These are phyloP conservation scores for Lasioglossum villosulum DNA, from an alignment of 2,888 invertebrate species.

Conservation along the genomic window DNA sequence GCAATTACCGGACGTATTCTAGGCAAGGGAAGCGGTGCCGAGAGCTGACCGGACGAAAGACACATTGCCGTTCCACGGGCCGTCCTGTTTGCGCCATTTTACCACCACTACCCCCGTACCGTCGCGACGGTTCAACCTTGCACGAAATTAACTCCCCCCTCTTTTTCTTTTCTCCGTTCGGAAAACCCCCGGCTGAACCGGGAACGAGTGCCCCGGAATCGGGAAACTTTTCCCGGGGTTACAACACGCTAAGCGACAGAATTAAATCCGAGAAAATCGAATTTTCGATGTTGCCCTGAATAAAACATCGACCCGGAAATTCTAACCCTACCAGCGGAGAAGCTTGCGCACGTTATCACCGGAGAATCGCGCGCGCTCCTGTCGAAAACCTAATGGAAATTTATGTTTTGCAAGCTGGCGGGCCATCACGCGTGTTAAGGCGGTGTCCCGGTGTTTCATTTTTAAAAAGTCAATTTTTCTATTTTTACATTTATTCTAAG, in stretches of 20 bases:
- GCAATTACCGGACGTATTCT: conserved; percentile 78
- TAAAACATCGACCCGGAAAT: conserved; percentile 10
- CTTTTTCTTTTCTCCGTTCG: conserved; percentile 25
- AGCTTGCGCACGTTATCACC: conserved; percentile 9
- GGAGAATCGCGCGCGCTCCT: background rate
- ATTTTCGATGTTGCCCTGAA: conserved; percentile 18
- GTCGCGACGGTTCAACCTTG: conserved; percentile 54
- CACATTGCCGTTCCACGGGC: conserved; percentile 64
- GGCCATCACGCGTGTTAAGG: background rate
- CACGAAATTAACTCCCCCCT: conserved; percentile 62
- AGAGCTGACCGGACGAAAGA: conserved; percentile 66
- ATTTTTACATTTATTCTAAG: background rate
- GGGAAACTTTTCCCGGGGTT: conserved; percentile 7
- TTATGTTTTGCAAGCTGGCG: background rate
- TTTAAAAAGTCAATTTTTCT: background rate
- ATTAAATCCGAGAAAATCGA: conserved; percentile 28
- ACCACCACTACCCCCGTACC: background rate
- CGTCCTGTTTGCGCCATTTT: conserved; percentile 49
- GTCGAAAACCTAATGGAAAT: background rate
- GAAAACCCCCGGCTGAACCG: background rate
- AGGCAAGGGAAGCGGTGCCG: conserved; percentile 31
- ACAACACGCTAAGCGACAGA: background rate
- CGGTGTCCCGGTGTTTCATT: background rate
- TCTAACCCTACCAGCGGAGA: background rate
- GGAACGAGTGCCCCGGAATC: background rate